Base-by-base conservation (phyloP, 2,888 invertebrate genomes). In the Pollenia griseotomentosa region DNA sequence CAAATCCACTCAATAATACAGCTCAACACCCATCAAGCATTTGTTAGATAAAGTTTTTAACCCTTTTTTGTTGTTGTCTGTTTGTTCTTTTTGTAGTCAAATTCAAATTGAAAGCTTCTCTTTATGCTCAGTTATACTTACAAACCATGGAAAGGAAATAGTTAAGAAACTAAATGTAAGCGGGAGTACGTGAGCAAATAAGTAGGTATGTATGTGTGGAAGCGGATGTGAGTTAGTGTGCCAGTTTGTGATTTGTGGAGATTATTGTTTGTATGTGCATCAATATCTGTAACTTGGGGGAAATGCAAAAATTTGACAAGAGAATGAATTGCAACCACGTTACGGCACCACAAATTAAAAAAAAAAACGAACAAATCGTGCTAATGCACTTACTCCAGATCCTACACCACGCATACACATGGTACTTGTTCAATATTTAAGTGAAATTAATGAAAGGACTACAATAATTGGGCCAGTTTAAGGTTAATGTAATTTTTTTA, bases 31-130 rank as follows among this genome's bases (percentile, higher is more conserved):
- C 79, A 79, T 53, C 53, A 59, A 66, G 23, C 11, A 44, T 61
- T 73, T 68, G 65, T 61, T 68, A 68, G 66, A 79, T 84, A 74
- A 84, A 84, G 73, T 84, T 84, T 33, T 48, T 55, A 33, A 63
- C 42, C 46, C 23, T 61, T 77, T 59, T 42, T 55, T 48, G 19
- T 46, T 12, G 10, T 53, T 40, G 14, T 78, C 59, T 71, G 44
- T 51, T 61, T 51, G 23, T 40, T 46, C 48, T 57, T 44, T 40
- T 55, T 61, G 8, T 53, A 79, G 84, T 61, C 68, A 79, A 79
- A 79, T 74, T 73, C 46, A 74, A 79, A 84, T 79, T 84, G 73
- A 79, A 74, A 79, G 66, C 77, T 79, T n/a, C 66, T 74, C 61
- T 70, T 46, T 14, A 11, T 19, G 65, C 7, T 16, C 51, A 66